A percentile compares a stretch with the other conserved stretches of the same genome.
Evolutionary conservation across 2,888 invertebrate species (phyloP).

Genomic region (Rhogogaster chlorosoma): DNA sequence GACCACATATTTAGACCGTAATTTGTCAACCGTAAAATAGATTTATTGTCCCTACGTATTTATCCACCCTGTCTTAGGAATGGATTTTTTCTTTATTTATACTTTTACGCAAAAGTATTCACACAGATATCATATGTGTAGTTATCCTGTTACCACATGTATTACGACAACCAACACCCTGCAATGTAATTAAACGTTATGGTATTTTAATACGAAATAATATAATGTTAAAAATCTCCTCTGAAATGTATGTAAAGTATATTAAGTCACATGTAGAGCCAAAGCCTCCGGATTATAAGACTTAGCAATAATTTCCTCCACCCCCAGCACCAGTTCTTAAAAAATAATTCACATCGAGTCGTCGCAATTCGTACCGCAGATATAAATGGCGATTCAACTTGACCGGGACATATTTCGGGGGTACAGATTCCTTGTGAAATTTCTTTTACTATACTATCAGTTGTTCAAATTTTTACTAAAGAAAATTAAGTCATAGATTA

Average conservation of each 20-base stretch:
- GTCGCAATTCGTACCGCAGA: background rate
- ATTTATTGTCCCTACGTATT: background rate
- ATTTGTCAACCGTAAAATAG: slow-evolving; percentile 1
- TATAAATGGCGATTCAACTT: no score
- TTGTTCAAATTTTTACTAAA: no score
- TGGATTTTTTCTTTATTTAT: background rate
- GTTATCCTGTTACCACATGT: slow-evolving; percentile 7
- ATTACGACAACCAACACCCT: slow-evolving; percentile 34
- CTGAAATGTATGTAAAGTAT: background rate
- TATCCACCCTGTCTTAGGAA: background rate
- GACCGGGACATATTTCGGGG: no score
- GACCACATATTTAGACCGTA: background rate
- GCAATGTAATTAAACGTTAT: background rate
- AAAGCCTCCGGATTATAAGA: slow-evolving; percentile 3
- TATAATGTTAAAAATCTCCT: background rate
- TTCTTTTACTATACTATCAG: no score
- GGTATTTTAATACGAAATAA: background rate
- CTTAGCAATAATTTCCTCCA: background rate
- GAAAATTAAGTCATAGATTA: no score
- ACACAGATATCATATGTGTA: background rate
- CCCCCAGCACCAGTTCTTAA: slow-evolving; percentile 28
- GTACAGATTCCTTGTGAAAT: no score
- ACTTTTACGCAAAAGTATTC: background rate
- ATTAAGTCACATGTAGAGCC: background rate
- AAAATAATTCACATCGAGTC: background rate